Conservation (phyloP, 2,888 invertebrate species). For the Caenorhabditis angaria region DNA sequence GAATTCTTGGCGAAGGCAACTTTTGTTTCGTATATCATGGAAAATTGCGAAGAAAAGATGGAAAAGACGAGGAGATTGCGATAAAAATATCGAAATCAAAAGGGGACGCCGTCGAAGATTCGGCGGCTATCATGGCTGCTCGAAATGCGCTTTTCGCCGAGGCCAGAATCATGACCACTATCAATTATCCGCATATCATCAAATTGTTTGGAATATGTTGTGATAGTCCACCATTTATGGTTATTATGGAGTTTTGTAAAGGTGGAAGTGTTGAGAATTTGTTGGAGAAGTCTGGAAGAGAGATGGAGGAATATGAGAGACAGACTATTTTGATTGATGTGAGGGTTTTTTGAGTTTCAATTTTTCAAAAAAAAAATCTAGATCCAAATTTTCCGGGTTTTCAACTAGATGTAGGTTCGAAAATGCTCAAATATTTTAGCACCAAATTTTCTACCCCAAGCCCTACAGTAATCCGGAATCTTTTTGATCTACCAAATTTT, state of each 20-base stretch:
- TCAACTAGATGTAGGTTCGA: too few relatives aligned
- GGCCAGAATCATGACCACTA: constrained; percentile 54
- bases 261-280: constrained; percentile 55
- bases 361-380: too few relatives aligned
- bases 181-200: constrained; percentile 55
- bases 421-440: too few relatives aligned
- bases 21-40: constrained; percentile 47
- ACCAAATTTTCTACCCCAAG: too few relatives aligned
- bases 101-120: constrained; percentile 20
- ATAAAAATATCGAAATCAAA: constrained; percentile 54
- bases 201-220: constrained; percentile 94
- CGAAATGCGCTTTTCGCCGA: constrained; percentile 51
- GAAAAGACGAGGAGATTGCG: constrained; percentile 51
- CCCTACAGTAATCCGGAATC: too few relatives aligned
- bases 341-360: constrained; percentile 75
- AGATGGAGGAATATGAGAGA: constrained; percentile 39
- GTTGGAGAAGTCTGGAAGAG: constrained; percentile 41
- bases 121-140: constrained; percentile 61
- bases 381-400: too few relatives aligned
- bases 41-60: constrained; percentile 11
- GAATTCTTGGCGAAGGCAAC: constrained; percentile 44
- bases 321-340: constrained; percentile 71
- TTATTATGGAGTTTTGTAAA: constrained; percentile 92
- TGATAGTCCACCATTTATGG: constrained; percentile 97
- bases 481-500: too few relatives aligned